These are phyloP conservation scores for Myotis planiceps DNA, from an alignment of 2,797 vertebrate genomes.

Conservation along the genomic window DNA sequence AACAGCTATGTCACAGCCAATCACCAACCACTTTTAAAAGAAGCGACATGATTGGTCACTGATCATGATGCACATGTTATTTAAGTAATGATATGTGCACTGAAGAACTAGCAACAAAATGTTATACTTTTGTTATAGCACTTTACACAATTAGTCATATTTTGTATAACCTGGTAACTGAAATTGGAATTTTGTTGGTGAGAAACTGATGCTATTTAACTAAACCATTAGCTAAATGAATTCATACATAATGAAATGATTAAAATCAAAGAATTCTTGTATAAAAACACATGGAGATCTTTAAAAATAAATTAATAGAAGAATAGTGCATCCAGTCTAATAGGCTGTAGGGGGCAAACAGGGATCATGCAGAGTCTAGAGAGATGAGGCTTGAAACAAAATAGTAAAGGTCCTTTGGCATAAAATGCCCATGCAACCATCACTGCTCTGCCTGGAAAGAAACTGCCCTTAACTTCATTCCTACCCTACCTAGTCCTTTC, in stretches of 20 bases:
- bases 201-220: not conserved
- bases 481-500: not conserved
- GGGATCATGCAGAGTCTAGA: not conserved
- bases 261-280: not conserved
- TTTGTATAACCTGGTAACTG: not conserved
- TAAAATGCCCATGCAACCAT: not conserved
- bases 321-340: not conserved
- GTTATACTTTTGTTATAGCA: not conserved
- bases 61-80: not conserved
- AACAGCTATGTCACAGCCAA: not conserved
- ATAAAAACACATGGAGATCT: not conserved
- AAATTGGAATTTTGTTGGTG: not conserved
- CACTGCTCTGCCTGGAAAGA: not conserved
- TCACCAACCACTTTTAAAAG: constrained; percentile 18
- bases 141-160: not conserved
- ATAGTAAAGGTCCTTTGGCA: not conserved
- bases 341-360: not conserved
- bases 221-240: not conserved
- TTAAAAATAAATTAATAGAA: not conserved
- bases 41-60: not conserved
- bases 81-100: not conserved
- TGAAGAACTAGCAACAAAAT: not conserved
- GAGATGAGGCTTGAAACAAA: not conserved
- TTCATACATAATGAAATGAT: not conserved
- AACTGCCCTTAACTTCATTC: not conserved